These are phyloP conservation scores for Cacoxenus indagator DNA, from an alignment of 2,888 invertebrate species.

Conservation along the genomic window DNA sequence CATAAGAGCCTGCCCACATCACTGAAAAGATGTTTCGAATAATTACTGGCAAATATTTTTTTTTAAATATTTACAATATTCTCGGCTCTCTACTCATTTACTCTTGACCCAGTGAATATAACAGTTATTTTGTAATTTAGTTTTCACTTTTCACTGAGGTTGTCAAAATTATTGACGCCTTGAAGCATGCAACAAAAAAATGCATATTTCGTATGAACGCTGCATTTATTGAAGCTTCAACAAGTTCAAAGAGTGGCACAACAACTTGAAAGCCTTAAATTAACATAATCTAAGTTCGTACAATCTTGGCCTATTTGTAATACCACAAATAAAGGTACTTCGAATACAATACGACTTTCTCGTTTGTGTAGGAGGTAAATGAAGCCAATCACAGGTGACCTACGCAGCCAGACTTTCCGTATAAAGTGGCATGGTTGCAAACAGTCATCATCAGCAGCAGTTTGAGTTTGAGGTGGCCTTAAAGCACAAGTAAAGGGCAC, in stretches of 20 bases:
- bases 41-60: too few species aligned
- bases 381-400: background rate
- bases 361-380: background rate
- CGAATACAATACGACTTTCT: background rate
- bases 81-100: too few species aligned
- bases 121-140: background rate
- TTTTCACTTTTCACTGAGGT: background rate
- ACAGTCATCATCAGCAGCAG: background rate
- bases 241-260: too few species aligned
- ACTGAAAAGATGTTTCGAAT: too few species aligned
- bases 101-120: too few species aligned
- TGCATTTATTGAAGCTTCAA: too few species aligned
- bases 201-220: background rate
- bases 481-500: conserved; percentile 11
- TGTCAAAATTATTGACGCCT: background rate
- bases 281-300: too few species aligned
- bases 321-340: background rate
- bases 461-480: background rate
- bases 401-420: background rate
- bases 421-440: background rate
- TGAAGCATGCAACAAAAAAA: background rate
- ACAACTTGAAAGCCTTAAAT: too few species aligned
- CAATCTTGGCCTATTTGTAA: too few species aligned
- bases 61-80: too few species aligned
- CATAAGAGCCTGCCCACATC: too few species aligned